phyloP scores from a whole-genome alignment of 2,797 vertebrate genomes.

The Microchirus variegatus region DNA sequence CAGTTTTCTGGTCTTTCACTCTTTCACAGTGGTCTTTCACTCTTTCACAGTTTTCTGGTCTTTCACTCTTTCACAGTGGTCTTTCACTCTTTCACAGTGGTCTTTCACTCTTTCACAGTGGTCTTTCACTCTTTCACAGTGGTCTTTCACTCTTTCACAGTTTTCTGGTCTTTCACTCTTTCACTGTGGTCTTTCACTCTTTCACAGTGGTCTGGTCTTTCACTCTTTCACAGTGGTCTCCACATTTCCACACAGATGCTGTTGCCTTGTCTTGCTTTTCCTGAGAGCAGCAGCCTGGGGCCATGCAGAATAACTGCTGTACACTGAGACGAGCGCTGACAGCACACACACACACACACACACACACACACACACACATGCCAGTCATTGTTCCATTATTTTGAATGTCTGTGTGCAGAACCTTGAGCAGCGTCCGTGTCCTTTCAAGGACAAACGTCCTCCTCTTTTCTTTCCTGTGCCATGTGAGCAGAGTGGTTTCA shows the following conservation, averaged over 20 bases:
- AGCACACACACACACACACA: constrained; percentile 39
- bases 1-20: no score
- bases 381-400: constrained; percentile 44
- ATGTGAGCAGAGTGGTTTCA: constrained; percentile 58
- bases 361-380: constrained; percentile 45
- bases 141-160: no score
- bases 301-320: constrained; percentile 38
- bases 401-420: constrained; percentile 18
- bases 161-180: no score
- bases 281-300: constrained; percentile 24
- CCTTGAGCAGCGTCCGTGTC: constrained; percentile 24
- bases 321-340: constrained; percentile 47
- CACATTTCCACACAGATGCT: constrained; percentile 30
- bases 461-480: constrained; percentile 13
- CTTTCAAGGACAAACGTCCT: constrained; percentile 44
- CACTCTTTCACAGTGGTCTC: constrained; percentile 30
- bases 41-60: no score
- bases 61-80: no score
- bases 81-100: no score
- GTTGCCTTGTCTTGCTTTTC: constrained; percentile 19
- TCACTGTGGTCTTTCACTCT: no score
- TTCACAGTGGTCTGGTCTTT: no score
- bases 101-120: no score
- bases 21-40: no score
- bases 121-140: no score